Conservation (phyloP, 2,888 invertebrate genomes). For the Ennomos erosarius region DNA sequence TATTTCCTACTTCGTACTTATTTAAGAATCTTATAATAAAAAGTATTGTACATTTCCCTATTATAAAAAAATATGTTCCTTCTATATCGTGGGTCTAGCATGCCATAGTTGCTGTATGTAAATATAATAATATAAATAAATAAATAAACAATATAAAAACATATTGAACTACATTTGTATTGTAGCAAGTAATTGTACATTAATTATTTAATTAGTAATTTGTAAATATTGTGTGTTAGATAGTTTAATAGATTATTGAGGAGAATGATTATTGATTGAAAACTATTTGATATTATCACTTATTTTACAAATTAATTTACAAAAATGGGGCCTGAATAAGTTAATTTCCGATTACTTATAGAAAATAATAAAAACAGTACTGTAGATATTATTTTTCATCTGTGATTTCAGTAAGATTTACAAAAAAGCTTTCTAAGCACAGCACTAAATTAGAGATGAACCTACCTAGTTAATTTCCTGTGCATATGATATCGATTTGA, state of each 20-base stretch:
- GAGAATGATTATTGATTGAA: constrained; percentile 33
- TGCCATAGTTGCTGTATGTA: constrained; percentile 56
- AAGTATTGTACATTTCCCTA: constrained; percentile 54
- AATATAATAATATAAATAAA: constrained; percentile 48
- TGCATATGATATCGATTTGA: too few relatives aligned
- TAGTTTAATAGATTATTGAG: constrained; percentile 46
- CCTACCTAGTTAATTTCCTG: too few relatives aligned
- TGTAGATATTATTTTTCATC: too few relatives aligned
- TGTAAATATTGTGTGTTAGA: constrained; percentile 62
- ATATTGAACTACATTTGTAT: constrained; percentile 30
- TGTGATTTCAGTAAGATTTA: too few relatives aligned
- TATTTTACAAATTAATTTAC: too few relatives aligned
- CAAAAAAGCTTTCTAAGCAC: too few relatives aligned
- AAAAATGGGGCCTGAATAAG: too few relatives aligned
- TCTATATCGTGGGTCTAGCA: constrained; percentile 52
- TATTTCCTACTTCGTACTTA: constrained; percentile 66
- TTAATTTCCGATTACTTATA: too few relatives aligned
- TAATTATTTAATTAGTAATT: constrained; percentile 49
- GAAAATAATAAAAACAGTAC: too few relatives aligned
- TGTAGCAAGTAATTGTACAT: constrained; percentile 42
- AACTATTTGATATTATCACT: constrained; percentile 2
- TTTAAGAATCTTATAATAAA: constrained; percentile 44
- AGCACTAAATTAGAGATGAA: too few relatives aligned
- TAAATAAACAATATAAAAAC: constrained; percentile 19
- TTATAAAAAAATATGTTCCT: constrained; percentile 54